A percentile compares a stretch with the other conserved stretches of the same genome.
Conservation (phyloP, 2,113 vertebrate species). For the Gymnarchus niloticus region DNA sequence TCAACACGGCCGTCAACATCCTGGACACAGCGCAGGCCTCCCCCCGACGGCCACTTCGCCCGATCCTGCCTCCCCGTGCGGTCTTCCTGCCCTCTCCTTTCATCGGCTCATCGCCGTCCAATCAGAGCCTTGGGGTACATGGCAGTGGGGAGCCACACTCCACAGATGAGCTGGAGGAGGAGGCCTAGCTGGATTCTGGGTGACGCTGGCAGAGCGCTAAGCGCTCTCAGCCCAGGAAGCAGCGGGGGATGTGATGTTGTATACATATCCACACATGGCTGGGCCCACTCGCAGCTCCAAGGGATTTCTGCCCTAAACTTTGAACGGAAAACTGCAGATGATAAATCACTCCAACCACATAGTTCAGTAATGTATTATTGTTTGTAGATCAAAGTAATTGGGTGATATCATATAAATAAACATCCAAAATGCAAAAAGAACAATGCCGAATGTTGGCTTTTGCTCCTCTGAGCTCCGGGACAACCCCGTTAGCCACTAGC, state of each 20-base stretch:
- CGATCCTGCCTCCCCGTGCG: constrained; percentile 55
- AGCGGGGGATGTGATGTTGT: constrained; percentile 39
- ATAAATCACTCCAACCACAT: neutral
- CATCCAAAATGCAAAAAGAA: neutral
- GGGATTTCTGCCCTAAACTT: neutral
- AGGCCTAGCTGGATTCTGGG: constrained; percentile 51
- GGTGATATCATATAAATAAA: constrained; percentile 7
- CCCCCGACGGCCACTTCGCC: constrained; percentile 33
- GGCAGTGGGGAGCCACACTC: constrained; percentile 61
- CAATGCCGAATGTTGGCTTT: neutral
- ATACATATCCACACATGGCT: constrained; percentile 38
- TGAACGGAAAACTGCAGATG: constrained; percentile 40
- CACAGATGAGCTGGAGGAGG: constrained; percentile 54
- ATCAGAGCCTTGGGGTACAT: constrained; percentile 59
- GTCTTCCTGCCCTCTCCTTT: constrained; percentile 20
- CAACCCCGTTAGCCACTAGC: neutral
- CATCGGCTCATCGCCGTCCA: constrained; percentile 61
- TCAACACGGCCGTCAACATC: constrained; percentile 59
- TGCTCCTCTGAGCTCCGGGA: neutral
- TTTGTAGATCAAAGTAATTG: neutral
- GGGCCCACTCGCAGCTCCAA: constrained; percentile 29
- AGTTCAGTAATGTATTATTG: neutral
- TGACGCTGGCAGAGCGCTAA: constrained; percentile 56
- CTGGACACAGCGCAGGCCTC: constrained; percentile 65
- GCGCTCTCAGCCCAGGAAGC: constrained; percentile 45